phyloP scores from a whole-genome alignment of 2,888 invertebrate genomes.

The Eupithecia dodoneata region DNA sequence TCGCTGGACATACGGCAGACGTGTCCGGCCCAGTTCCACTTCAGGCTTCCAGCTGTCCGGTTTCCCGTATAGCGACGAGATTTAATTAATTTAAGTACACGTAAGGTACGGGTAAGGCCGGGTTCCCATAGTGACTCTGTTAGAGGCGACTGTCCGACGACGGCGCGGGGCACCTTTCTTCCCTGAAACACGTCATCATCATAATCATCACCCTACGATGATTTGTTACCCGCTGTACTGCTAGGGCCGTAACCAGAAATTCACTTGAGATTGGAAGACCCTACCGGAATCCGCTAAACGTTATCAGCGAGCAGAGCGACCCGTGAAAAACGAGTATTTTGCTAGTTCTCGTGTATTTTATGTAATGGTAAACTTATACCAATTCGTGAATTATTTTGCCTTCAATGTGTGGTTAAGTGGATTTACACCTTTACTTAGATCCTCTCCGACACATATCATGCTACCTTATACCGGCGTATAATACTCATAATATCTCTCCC shows the following conservation, averaged over 20 bases:
- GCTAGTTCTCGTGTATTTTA: too few species aligned
- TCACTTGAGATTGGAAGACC: too few species aligned
- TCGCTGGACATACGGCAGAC: too few species aligned
- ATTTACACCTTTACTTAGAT: neutral
- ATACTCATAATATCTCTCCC: neutral
- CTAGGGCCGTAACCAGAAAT: neutral
- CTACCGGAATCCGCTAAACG: too few species aligned
- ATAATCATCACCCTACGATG: neutral
- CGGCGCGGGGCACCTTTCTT: neutral
- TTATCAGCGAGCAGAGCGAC: too few species aligned
- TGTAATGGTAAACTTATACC: too few species aligned
- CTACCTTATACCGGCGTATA: neutral
- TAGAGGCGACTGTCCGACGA: neutral
- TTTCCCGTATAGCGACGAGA: neutral
- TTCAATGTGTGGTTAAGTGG: too few species aligned
- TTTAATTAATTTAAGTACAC: neutral
- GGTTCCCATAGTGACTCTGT: neutral
- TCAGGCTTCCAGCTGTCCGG: neutral
- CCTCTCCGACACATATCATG: neutral
- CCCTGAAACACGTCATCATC: neutral
- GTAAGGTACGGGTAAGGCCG: neutral
- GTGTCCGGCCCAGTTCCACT: too few species aligned
- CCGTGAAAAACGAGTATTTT: too few species aligned
- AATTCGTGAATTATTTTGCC: too few species aligned
- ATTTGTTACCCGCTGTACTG: neutral